Evolutionary conservation across 2,888 invertebrate species (phyloP).

Genomic region (Nemoura dubitans): DNA sequence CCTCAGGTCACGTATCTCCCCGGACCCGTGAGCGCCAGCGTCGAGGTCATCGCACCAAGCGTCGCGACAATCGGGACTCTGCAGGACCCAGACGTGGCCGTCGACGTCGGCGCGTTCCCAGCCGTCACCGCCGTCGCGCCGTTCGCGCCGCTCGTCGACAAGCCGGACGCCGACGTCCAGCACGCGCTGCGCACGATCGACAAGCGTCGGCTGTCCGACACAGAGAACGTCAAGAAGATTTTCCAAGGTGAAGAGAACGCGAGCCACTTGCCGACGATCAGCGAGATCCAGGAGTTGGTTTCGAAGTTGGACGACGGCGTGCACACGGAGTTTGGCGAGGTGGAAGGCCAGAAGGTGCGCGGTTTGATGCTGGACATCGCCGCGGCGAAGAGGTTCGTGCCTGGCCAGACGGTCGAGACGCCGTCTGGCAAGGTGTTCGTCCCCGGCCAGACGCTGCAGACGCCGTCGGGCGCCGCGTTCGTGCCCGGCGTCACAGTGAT

Average conservation of each 20-base stretch:
- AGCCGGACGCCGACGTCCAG: conserved; percentile 63
- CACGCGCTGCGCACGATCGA: conserved; percentile 63
- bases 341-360: conserved; percentile 30
- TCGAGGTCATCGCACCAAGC: conserved; percentile 65
- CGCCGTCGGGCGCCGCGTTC: conserved; percentile 73
- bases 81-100: conserved; percentile 60
- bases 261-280: conserved; percentile 67
- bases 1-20: conserved; percentile 61
- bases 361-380: conserved; percentile 66
- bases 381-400: conserved; percentile 71
- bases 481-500: conserved; percentile 78
- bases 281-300: conserved; percentile 71
- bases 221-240: conserved; percentile 69
- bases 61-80: conserved; percentile 56
- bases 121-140: conserved; percentile 71
- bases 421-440: conserved; percentile 76
- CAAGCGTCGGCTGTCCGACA: conserved; percentile 67
- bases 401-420: conserved; percentile 77
- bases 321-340: conserved; percentile 61
- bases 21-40: conserved; percentile 63
- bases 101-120: conserved; percentile 61
- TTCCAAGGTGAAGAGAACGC: conserved; percentile 59
- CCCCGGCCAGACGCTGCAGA: conserved; percentile 78
- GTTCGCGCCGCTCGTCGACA: conserved; percentile 65
- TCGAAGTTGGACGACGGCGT: conserved; percentile 64